Conservation (phyloP, 2,113 vertebrate genomes). For the Pterocles burchelli region DNA sequence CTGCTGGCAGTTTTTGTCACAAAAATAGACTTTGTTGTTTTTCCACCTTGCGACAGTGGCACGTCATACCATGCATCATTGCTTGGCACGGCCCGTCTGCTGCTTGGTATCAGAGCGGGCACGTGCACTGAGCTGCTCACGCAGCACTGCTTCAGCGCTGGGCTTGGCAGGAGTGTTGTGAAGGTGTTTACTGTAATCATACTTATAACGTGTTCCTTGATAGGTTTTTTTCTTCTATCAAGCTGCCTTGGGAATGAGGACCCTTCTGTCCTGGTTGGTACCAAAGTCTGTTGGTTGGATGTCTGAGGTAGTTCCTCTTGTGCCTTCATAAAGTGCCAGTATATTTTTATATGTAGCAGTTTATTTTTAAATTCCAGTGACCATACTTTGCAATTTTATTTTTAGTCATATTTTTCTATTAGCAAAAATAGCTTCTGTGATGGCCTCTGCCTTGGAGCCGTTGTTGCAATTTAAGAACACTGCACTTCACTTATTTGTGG, state of each 20-base stretch:
- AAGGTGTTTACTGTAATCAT: fast-evolving
- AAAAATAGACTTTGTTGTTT: not conserved
- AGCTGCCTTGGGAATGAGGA: not conserved
- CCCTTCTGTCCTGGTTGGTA: not conserved
- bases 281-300: not conserved
- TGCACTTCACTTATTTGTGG: not conserved
- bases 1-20: not conserved
- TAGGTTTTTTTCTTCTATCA: not conserved
- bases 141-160: not conserved
- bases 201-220: not conserved
- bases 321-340: constrained; percentile 9
- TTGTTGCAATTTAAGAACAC: not conserved
- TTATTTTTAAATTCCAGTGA: constrained; percentile 12
- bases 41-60: not conserved
- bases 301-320: not conserved
- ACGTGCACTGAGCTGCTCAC: not conserved
- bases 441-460: not conserved
- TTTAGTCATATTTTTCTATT: not conserved
- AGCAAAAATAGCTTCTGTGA: not conserved
- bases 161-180: too few relatives aligned
- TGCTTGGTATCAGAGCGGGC: fast-evolving
- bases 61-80: fast-evolving
- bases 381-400: not conserved
- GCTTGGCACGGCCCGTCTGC: not conserved
- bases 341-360: not conserved